Evolutionary conservation across 2,797 vertebrate species (phyloP), one percentile per base, ranked within the genome.

Genomic region (Picus viridis): DNA sequence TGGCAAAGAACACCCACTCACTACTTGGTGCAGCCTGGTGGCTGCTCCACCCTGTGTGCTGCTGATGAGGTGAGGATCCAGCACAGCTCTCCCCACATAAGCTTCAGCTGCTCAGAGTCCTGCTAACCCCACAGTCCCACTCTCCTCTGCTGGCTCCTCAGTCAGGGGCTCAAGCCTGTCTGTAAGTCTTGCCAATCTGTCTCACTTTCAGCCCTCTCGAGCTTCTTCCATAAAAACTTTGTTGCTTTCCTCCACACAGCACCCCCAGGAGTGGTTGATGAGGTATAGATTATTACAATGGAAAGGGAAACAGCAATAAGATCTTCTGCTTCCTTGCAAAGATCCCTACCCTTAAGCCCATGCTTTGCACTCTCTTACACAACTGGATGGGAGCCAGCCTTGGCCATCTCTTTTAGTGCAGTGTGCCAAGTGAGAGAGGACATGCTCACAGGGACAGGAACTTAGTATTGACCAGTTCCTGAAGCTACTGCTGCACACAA

Each of bases 11-110:
- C 43, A 59, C 16, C 11, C n/a, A 12, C 9, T 36, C 64, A 24
- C 2, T 13, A 20, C 26, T 68, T 73, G 2, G 1, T 19, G 12
- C 9, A 70, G 43, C 12, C 29, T 20, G 0, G 0, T 16, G 29
- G 53, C 3, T 83, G 72, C 30, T 83, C 54, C 67, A 65, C 1
- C 4, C 16, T 0, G 2, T 3, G 41, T 29, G 30, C 62, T 71
- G 0, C 12, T 0, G 2, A 5, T n/a, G 56, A 65, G 20, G 12
- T 84, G 57, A n/a, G 53, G 30, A 22, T 43, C 59, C 73, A 5
- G 9, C 72, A 23, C 3, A 5, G 34, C 18, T 79, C 23, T n/a
- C 3, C 41, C 17, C 1, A 0, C 6, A 2, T 30, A 73, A 65
- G 32, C 51, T 59, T 27, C 1, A 4, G 27, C 65, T 83, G 17